Percentiles rank a stretch among this genome's conserved stretches.
These are phyloP conservation scores for Diploscapter pachys DNA, from an alignment of 1,140 invertebrate genomes.

Conservation along the genomic window DNA sequence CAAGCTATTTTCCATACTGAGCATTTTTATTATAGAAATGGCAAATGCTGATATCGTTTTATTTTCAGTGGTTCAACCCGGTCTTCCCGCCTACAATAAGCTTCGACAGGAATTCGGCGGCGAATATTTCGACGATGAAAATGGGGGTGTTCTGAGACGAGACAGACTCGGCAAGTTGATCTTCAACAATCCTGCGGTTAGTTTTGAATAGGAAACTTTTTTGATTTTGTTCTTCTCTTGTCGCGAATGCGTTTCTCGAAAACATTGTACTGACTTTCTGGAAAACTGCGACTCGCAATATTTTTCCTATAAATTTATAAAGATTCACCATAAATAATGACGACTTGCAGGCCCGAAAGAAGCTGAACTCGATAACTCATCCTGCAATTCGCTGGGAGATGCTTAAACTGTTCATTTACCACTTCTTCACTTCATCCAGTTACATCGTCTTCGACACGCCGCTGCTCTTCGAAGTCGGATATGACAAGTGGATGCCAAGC, in stretches of 20 bases:
- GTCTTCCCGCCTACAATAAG: slow-evolving; percentile 72
- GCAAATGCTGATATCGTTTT: slow-evolving; percentile 2
- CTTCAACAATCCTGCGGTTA: slow-evolving; percentile 65
- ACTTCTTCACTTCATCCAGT: slow-evolving; percentile 68
- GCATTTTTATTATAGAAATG: no score
- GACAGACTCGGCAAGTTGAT: slow-evolving; percentile 71
- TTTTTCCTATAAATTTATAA: no score
- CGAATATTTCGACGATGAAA: slow-evolving; percentile 68
- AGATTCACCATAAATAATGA: not conserved
- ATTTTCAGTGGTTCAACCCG: slow-evolving; percentile 75
- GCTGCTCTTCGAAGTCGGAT: slow-evolving; percentile 73
- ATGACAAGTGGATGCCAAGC: slow-evolving; percentile 75
- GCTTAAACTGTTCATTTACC: slow-evolving; percentile 69
- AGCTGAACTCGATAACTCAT: slow-evolving; percentile 77
- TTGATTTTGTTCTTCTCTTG: no score
- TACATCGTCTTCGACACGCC: slow-evolving; percentile 76
- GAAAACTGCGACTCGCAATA: no score
- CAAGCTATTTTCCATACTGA: no score
- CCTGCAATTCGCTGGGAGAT: slow-evolving; percentile 75
- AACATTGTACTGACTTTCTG: no score
- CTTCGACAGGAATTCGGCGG: slow-evolving; percentile 73
- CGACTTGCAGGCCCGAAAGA: slow-evolving; percentile 67
- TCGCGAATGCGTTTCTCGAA: no score
- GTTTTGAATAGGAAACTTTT: not conserved
- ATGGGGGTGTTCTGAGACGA: slow-evolving; percentile 69